Base-by-base conservation (phyloP, 2,113 vertebrate genomes). In the Megaceryle torquata region DNA sequence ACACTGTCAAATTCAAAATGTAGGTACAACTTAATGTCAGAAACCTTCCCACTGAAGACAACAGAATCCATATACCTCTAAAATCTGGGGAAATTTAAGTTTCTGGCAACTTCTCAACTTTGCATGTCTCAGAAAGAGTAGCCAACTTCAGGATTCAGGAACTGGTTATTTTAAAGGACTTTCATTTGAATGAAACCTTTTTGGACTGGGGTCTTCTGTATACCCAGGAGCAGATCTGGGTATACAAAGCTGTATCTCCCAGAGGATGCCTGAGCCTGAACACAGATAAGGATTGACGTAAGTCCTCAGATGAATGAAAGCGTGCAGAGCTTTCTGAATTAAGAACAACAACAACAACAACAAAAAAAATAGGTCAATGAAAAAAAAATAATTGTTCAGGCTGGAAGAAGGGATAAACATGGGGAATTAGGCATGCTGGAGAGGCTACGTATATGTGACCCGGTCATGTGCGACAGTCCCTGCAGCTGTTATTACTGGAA, bases 241-340 rank as follows among this genome's bases (percentile, higher is more conserved):
- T 63, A 43, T 33, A 18, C 15, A 78, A 17, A 82, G 11, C 20
- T 72, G 25, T 74, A 75, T 56, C 7, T 53, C 70, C 29, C 29
- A 44, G 46, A 56, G 13, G 35, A 51, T 61, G 51, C 16, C 8
- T 91, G 56, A 86, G 53, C 37, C 43, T 43, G 41, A 88, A 53
- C 35, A 81, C 72, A 75, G 74, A 91, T 63, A 93, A 48, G 54
- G 75, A 92, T 77, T 97, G 71, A 91, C 9, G 6, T 89, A 96
- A 95, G 26, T 70, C 29, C 25, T 88, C 60, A 85, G 63, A 80
- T 82, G 61, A 94, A 88, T 77, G 74, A 87, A 84, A 93, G 28
- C 4, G 0, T 41, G n/a, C 15, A 95, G 59, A 91, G 91, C 13
- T 95, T 89, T 85, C 26, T 93, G 69, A 97, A 92, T 54, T 10